Base-by-base conservation (phyloP, 1,140 invertebrate genomes). In the Babylonia areolata region DNA sequence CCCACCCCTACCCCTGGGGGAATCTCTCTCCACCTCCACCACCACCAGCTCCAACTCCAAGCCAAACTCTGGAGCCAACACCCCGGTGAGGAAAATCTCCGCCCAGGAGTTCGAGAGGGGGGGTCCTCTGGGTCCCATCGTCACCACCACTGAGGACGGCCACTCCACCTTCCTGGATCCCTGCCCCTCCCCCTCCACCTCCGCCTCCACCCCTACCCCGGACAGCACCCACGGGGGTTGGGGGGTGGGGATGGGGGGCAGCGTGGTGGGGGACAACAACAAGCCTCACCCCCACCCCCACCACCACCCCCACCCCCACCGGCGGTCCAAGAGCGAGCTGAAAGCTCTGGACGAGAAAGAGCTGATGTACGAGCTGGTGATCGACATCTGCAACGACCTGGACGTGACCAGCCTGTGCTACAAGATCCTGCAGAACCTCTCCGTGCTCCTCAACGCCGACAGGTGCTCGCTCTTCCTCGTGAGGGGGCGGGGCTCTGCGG, bases 351-450 rank as follows among this genome's bases (percentile, higher is more conserved):
- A 99, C 91, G 98, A 99, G 93, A 97, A 97, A 93, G 97, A 99
- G 95, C 96, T 99, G 78, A 98, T 99, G 93, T 98, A 99, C 94
- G 98, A 99, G 94, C 94, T 99, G 95, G 98, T 98, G 92, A 98
- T 99, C 95, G 98, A 99, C 93, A 99, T 99, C 91, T 99, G 97
- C 95, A 98, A 99, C 94, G 98, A 99, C 93, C 94, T 99, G 90
- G 98, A 99, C 91, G 97, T 99, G 33, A 96, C 97, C 85, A 98
- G 97, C 28, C 94, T 99, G 87, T 99, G 98, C 93, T 97, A 98
- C 95, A 99, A 99, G 95, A 99, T 99, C 91, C 95, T 99, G 35
- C 98, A 98, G 94, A 99, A 99, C 92, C 98, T 99, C 33, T 97
- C 97, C 89, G 97, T 98, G 81, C 95, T 99, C 11, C 95, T 98